Evolutionary conservation across 2,888 invertebrate species (phyloP).

Genomic region (Drepanosiphum platanoidis): DNA sequence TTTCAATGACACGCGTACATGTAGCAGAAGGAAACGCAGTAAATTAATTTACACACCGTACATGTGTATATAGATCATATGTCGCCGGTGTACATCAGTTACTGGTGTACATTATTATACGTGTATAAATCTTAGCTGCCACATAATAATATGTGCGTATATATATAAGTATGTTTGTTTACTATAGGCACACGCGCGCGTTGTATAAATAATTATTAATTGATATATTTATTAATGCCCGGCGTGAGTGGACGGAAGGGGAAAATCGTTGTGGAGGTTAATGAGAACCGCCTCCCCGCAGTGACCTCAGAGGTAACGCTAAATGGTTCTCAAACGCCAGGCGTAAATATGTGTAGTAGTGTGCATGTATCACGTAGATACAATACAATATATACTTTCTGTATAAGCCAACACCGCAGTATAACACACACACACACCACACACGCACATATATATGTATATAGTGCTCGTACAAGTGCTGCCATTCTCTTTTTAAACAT

Average conservation of each 20-base stretch:
- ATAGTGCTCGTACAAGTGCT: not conserved
- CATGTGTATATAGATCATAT: too few relatives aligned
- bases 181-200: too few relatives aligned
- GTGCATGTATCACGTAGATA: too few relatives aligned
- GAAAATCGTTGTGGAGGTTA: not conserved
- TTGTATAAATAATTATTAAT: conserved; percentile 29
- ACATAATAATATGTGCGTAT: too few relatives aligned
- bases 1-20: too few relatives aligned
- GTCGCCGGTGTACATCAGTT: too few relatives aligned
- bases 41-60: too few relatives aligned
- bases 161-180: too few relatives aligned
- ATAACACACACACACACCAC: not conserved
- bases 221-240: conserved; percentile 5
- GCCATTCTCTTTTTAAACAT: conserved; percentile 28
- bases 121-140: too few relatives aligned
- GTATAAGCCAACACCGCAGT: not conserved
- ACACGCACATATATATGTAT: not conserved
- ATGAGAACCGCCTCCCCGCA: conserved; percentile 41
- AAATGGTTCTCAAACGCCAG: conserved; percentile 26
- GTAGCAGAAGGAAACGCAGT: too few relatives aligned
- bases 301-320: conserved; percentile 24
- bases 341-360: too few relatives aligned
- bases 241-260: not conserved
- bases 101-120: too few relatives aligned
- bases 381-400: not conserved